Conservation (phyloP, 2,888 invertebrate species). For the Dione vanillae region DNA sequence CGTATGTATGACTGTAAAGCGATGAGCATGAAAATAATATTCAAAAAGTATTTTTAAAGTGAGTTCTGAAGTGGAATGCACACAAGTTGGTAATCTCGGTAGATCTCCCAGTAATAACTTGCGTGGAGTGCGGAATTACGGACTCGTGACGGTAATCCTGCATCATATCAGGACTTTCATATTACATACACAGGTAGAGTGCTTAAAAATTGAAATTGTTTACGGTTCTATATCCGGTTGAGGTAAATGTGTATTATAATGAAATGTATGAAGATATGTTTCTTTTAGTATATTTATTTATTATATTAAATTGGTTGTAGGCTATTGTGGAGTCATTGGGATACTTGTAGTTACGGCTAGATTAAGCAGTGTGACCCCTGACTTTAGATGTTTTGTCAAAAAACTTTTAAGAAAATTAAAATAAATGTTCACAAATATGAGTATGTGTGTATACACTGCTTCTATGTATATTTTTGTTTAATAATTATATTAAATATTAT, state of each 20-base stretch:
- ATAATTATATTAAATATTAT: too few species aligned
- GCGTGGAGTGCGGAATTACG: conserved; percentile 12
- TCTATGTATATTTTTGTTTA: too few species aligned
- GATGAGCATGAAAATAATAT: conserved; percentile 10
- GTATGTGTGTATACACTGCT: too few species aligned
- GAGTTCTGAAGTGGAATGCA: conserved; percentile 6
- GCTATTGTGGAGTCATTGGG: too few species aligned
- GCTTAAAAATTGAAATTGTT: neutral
- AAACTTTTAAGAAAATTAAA: too few species aligned
- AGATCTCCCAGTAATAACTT: conserved; percentile 26
- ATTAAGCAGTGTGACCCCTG: too few species aligned
- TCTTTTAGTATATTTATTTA: too few species aligned
- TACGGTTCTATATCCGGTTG: neutral
- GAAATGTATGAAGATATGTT: neutral
- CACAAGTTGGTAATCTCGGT: conserved; percentile 21
- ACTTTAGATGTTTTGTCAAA: too few species aligned
- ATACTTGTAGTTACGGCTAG: too few species aligned
- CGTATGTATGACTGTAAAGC: neutral
- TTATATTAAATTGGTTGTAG: too few species aligned
- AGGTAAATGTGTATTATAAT: neutral
- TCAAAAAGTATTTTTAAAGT: conserved; percentile 26
- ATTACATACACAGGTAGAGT: neutral
- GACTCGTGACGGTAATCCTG: conserved; percentile 22
- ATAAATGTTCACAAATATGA: too few species aligned
- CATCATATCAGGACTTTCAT: conserved; percentile 12